Evolutionary conservation across 2,797 vertebrate genomes (phyloP).

Genomic region (Notolabrus celidotus): DNA sequence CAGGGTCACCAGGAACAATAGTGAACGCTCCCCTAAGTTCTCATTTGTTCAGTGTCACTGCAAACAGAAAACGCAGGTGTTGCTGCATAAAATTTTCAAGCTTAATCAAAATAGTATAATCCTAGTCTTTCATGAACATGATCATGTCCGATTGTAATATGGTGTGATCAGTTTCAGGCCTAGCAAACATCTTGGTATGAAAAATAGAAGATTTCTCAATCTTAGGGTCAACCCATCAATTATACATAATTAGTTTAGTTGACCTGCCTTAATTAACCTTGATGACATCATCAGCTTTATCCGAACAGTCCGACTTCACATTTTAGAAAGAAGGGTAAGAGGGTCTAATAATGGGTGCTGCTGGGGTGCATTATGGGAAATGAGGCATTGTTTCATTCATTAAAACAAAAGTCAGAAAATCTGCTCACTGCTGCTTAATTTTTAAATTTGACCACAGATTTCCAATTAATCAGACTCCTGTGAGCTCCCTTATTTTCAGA

Average conservation of each 20-base stretch:
- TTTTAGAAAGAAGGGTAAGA: too few species aligned
- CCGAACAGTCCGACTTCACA: too few species aligned
- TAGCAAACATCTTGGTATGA: background rate
- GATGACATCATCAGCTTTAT: background rate
- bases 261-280: background rate
- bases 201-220: background rate
- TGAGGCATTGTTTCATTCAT: too few species aligned
- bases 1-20: slow-evolving; percentile 63
- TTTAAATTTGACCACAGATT: too few species aligned
- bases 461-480: too few species aligned
- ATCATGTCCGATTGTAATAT: background rate
- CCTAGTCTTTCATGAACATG: background rate
- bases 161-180: background rate
- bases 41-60: slow-evolving; percentile 26
- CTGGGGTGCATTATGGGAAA: too few species aligned
- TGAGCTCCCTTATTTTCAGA: too few species aligned
- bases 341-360: too few species aligned
- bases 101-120: background rate
- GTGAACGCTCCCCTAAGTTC: slow-evolving; percentile 39
- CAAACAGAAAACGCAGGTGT: slow-evolving; percentile 40
- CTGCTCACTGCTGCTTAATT: too few species aligned
- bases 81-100: background rate
- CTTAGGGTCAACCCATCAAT: background rate
- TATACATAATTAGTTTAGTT: background rate
- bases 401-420: too few species aligned